Percentiles rank a stretch among this genome's conserved stretches.
These are phyloP conservation scores for Berghia stephanieae DNA, from an alignment of 1,140 invertebrate genomes.

Conservation along the genomic window DNA sequence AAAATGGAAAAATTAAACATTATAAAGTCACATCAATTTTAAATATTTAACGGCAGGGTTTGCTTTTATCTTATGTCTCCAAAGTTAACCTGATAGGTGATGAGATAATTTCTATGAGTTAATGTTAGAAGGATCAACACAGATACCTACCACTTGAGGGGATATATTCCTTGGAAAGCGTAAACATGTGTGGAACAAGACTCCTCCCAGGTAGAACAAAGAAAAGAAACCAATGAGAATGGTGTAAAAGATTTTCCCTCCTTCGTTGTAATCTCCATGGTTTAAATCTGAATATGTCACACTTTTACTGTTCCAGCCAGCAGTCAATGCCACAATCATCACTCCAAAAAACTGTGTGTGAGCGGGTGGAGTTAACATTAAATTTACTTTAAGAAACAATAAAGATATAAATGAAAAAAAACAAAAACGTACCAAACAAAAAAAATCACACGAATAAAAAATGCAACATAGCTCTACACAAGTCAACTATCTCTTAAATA, in stretches of 20 bases:
- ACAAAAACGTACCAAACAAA: no score
- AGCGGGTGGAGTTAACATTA: no score
- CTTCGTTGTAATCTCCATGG: slow-evolving; percentile 20
- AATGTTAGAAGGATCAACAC: background rate
- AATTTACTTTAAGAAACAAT: no score
- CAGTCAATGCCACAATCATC: background rate
- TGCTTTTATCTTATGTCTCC: no score
- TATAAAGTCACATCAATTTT: no score
- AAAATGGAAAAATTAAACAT: background rate
- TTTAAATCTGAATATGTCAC: slow-evolving; percentile 17
- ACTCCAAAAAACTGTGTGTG: slow-evolving; percentile 5
- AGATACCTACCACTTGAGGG: slow-evolving; percentile 12
- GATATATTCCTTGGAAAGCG: background rate
- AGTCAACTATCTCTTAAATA: no score
- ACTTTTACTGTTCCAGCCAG: slow-evolving; percentile 23
- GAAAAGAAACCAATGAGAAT: slow-evolving; percentile 18
- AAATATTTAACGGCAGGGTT: no score
- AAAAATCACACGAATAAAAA: no score
- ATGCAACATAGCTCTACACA: no score
- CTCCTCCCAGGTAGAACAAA: background rate
- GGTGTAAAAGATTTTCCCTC: slow-evolving; percentile 13
- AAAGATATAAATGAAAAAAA: no score
- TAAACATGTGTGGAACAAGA: background rate
- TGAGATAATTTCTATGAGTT: background rate
- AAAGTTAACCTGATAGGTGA: background rate